Evolutionary conservation across 2,113 vertebrate species (phyloP).

Genomic region (Oceanites oceanicus): DNA sequence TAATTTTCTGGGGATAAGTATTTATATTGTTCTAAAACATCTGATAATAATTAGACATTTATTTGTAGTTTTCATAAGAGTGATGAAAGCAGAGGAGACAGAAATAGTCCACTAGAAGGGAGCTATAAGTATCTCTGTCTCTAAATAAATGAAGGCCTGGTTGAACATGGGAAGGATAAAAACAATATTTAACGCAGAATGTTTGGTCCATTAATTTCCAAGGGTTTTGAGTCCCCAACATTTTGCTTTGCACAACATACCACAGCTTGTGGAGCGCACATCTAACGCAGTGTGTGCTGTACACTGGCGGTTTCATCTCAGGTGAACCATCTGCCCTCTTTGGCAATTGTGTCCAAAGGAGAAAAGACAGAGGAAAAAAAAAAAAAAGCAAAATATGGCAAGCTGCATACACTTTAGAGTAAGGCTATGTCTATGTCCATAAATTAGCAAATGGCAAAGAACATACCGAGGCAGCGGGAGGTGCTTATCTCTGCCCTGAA

Average conservation of each 20-base stretch:
- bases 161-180: background rate
- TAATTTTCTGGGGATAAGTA: constrained; percentile 74
- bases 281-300: background rate
- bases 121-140: constrained; percentile 25
- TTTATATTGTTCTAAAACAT: constrained; percentile 76
- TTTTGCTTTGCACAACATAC: background rate
- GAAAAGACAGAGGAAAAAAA: background rate
- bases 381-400: background rate
- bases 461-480: accelerated
- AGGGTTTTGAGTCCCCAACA: background rate
- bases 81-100: constrained; percentile 39
- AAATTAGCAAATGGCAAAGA: background rate
- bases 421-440: background rate
- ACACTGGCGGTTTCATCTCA: background rate
- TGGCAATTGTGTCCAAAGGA: background rate
- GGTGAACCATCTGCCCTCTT: background rate
- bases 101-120: constrained; percentile 19
- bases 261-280: background rate
- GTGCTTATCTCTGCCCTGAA: background rate
- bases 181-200: background rate
- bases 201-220: background rate
- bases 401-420: background rate
- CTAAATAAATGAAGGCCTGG: background rate
- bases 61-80: constrained; percentile 73
- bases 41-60: constrained; percentile 83